These are phyloP conservation scores for Saccopteryx bilineata DNA, from an alignment of 2,113 vertebrate genomes.

Conservation along the genomic window DNA sequence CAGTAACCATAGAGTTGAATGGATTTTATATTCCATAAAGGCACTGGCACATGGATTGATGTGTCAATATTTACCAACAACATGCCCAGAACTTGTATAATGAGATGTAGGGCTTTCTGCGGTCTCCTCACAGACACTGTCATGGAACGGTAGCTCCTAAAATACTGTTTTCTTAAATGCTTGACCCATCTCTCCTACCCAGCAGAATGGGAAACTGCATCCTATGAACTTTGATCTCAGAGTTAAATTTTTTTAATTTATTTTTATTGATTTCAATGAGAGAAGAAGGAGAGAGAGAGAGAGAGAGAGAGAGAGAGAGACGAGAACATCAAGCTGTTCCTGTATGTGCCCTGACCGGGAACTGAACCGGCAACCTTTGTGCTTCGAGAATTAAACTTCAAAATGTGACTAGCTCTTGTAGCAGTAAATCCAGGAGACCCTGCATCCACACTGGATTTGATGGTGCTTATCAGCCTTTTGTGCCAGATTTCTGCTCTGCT, in stretches of 20 bases:
- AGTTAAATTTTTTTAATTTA: not conserved
- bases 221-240: constrained; percentile 44
- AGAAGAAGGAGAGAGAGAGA: no score
- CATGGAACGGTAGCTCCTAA: constrained; percentile 43
- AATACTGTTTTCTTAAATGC: constrained; percentile 48
- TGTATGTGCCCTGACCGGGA: no score
- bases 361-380: no score
- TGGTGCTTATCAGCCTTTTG: constrained; percentile 24
- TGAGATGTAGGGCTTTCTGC: not conserved
- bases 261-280: no score
- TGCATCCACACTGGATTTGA: not conserved
- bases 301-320: no score
- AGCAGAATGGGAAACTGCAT: constrained; percentile 38
- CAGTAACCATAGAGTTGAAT: not conserved
- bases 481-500: constrained; percentile 8
- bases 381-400: not conserved
- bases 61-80: constrained; percentile 40
- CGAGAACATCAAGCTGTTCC: no score
- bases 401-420: constrained; percentile 20
- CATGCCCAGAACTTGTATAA: constrained; percentile 42
- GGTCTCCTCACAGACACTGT: constrained; percentile 2
- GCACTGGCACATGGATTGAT: constrained; percentile 17
- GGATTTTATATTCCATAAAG: constrained; percentile 45
- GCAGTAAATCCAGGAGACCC: constrained; percentile 39
- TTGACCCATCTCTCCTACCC: constrained; percentile 27